These are phyloP conservation scores for Bellardia pandia DNA, from an alignment of 2,888 invertebrate species.

Conservation along the genomic window DNA sequence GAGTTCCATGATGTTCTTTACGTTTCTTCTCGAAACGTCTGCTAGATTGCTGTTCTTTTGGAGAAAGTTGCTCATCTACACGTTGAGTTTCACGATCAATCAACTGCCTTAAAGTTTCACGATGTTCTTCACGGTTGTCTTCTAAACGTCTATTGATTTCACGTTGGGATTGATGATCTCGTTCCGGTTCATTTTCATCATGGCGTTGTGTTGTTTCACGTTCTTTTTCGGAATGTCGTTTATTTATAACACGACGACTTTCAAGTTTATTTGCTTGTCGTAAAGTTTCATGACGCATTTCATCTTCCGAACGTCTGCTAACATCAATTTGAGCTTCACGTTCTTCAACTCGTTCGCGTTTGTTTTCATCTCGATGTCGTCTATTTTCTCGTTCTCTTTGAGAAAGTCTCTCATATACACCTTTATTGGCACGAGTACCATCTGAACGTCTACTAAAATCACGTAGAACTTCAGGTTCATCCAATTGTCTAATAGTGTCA, in stretches of 20 bases:
- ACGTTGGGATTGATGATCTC: neutral
- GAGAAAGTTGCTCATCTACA: neutral
- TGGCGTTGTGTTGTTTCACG: neutral
- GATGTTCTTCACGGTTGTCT: neutral
- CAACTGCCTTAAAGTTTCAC: neutral
- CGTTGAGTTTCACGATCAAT: neutral
- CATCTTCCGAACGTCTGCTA: neutral
- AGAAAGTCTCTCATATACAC: neutral
- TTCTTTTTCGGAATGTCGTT: neutral
- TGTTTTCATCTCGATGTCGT: neutral
- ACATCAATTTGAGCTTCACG: neutral
- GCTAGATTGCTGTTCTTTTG: neutral
- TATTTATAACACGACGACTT: neutral
- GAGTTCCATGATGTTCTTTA: no score
- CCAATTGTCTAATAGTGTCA: neutral
- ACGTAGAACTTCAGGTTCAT: neutral
- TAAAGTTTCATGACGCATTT: neutral
- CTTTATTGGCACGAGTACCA: neutral
- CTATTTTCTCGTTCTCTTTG: neutral
- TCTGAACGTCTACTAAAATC: neutral
- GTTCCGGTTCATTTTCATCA: slow-evolving; percentile 10
- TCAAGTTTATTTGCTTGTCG: neutral
- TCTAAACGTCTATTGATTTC: neutral
- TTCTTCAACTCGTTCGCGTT: neutral
- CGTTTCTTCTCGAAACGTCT: neutral